phyloP scores from a whole-genome alignment of 2,797 vertebrate genomes.

The Etheostoma nigrum region DNA sequence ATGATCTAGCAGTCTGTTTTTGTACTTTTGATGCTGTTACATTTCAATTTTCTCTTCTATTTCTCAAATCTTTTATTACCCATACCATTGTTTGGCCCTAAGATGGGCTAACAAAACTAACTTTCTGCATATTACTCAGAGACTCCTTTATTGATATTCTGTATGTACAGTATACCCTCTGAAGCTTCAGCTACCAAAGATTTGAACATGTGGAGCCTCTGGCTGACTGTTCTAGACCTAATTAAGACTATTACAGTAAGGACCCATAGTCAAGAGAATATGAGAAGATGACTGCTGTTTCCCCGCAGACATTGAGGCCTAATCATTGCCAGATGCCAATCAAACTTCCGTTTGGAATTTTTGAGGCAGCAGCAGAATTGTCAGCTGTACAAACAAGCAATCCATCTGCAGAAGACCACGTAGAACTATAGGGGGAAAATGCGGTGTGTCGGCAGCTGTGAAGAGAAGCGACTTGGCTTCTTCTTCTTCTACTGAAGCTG shows the following conservation, averaged over 20 bases:
- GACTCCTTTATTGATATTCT: background rate
- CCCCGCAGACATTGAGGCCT: conserved; percentile 21
- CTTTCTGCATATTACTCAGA: background rate
- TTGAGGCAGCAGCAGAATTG: conserved; percentile 50
- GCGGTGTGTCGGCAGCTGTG: conserved; percentile 12
- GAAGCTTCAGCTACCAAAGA: background rate
- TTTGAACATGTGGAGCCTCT: conserved; percentile 4
- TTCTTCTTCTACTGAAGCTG: conserved; percentile 12
- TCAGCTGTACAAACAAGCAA: conserved; percentile 63
- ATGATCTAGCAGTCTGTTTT: background rate
- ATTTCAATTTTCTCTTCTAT: background rate
- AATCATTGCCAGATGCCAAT: conserved; percentile 56
- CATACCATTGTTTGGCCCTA: background rate
- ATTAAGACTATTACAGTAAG: conserved; percentile 11
- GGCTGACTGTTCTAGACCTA: background rate
- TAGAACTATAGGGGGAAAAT: conserved; percentile 1
- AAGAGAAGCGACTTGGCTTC: conserved; percentile 16
- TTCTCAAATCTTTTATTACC: background rate
- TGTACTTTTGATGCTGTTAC: background rate
- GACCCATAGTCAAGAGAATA: background rate
- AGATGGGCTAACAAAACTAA: background rate
- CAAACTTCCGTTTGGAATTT: conserved; percentile 49
- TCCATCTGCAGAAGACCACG: conserved; percentile 31
- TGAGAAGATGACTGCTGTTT: conserved; percentile 6
- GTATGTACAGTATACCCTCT: background rate